Conservation (phyloP, 2,888 invertebrate genomes). For the Epirrhoe tristata region DNA sequence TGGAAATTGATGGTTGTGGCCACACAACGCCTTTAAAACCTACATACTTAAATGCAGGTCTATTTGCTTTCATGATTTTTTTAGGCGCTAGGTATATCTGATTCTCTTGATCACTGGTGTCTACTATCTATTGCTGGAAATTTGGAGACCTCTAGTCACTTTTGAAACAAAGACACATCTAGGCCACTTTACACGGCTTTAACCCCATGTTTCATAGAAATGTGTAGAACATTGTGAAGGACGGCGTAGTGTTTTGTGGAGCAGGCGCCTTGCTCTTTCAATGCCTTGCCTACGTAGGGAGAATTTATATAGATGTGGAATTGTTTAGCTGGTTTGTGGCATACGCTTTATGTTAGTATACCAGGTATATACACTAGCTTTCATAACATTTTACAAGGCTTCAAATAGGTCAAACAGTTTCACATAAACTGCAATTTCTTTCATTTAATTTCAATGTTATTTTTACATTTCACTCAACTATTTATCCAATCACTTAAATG, state of each 20-base stretch:
- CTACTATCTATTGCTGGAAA: too few relatives aligned
- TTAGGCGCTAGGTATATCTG: slow-evolving; percentile 1
- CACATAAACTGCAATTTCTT: too few relatives aligned
- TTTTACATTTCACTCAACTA: background rate
- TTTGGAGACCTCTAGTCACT: too few relatives aligned
- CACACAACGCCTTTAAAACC: slow-evolving; percentile 16
- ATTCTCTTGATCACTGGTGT: too few relatives aligned
- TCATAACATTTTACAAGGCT: too few relatives aligned
- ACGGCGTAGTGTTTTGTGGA: slow-evolving; percentile 3
- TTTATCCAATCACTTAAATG: background rate
- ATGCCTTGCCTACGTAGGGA: slow-evolving; percentile 6
- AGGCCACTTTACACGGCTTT: background rate
- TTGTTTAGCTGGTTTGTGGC: background rate
- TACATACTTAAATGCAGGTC: slow-evolving; percentile 2
- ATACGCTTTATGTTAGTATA: too few relatives aligned
- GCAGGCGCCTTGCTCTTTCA: slow-evolving; percentile 2
- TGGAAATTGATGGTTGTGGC: background rate
- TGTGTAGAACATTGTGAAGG: slow-evolving; percentile 12
- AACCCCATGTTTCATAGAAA: background rate
- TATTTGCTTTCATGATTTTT: slow-evolving; percentile 16
- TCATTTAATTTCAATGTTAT: too few relatives aligned
- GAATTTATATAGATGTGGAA: slow-evolving; percentile 2
- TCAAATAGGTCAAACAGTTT: too few relatives aligned
- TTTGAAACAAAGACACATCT: background rate
- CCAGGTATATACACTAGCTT: too few relatives aligned